Base-by-base conservation (phyloP, 1,140 invertebrate species). In the Drosophila sp. region DNA sequence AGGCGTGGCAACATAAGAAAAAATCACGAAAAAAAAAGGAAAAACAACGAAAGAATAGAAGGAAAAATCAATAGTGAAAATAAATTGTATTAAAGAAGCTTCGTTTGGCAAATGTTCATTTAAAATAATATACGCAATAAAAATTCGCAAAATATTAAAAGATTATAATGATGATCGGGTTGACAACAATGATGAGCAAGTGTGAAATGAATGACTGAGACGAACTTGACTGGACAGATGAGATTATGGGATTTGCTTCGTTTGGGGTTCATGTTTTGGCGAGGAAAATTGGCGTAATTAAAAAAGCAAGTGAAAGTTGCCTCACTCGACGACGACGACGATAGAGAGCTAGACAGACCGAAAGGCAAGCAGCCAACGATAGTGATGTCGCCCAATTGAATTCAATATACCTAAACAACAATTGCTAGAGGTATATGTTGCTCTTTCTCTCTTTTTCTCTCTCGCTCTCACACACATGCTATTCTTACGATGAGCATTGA, bases 251-350 rank as follows among this genome's bases (percentile, higher is more conserved):
- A 65, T 73, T 40, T 68, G 33, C n/a, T 58, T 17, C 23, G 56
- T 35, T 29, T 40, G 25, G 17, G 54, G 7, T n/a, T 23, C 5
- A 27, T 32, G 25, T 47, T 17, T 11, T 58, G 64, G 30, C 7
- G 32, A 29, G 41, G 11, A 29, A 50, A 33, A 33, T 58, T 47
- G 60, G 33, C 54, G 73, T 73, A 76, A 76, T 76, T 76, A 76
- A 66, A 60, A 50, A 57, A 50, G 68, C 79, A 73, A 85, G 80
- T 85, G 80, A 84, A 84, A 84, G 80, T 85, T 84, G 75, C 70
- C 25, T 29, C 35, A 4, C 11, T 11, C 29, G 11, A 33, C n/a
- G 29, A 57, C 11, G 55, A 57, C 17, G 56, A 32, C 54, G 3
- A 50, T 10, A 10, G 11, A 7, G 35, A 38, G 10, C 17, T 17